A percentile compares a stretch with the other conserved stretches of the same genome.
Evolutionary conservation across 2,113 vertebrate species (phyloP).

Genomic region (Pygathrix nemaeus): DNA sequence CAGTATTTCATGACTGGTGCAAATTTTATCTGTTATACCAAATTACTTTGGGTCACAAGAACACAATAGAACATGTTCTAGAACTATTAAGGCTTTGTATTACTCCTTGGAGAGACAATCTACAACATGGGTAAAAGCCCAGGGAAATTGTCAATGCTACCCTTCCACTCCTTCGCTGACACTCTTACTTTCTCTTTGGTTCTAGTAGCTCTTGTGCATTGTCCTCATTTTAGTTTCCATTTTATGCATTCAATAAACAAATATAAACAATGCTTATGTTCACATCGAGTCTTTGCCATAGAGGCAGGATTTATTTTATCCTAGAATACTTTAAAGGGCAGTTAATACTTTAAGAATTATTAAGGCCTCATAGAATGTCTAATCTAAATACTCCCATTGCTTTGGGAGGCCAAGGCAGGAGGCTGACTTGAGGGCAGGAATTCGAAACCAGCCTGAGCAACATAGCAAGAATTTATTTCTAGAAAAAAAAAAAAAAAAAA

Average conservation of each 20-base stretch:
- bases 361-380: not conserved
- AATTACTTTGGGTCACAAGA: not conserved
- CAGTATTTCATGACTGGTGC: not conserved
- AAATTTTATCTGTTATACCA: not conserved
- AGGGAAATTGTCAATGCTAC: not conserved
- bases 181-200: not conserved
- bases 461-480: not conserved
- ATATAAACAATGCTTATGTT: not conserved
- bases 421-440: not conserved
- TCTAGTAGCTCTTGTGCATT: not conserved
- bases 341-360: not conserved
- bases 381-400: not conserved
- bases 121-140: not conserved
- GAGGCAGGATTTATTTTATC: conserved; percentile 10
- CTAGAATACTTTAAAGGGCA: not conserved
- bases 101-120: not conserved
- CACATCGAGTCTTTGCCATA: not conserved
- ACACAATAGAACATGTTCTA: not conserved
- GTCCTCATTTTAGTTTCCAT: not conserved
- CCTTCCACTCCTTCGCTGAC: not conserved
- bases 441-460: not conserved
- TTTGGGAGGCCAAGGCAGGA: not conserved
- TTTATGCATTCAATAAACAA: not conserved
- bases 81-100: not conserved
- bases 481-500: not conserved